phyloP scores from a whole-genome alignment of 2,113 vertebrate genomes.

The Platysteira castanea region DNA sequence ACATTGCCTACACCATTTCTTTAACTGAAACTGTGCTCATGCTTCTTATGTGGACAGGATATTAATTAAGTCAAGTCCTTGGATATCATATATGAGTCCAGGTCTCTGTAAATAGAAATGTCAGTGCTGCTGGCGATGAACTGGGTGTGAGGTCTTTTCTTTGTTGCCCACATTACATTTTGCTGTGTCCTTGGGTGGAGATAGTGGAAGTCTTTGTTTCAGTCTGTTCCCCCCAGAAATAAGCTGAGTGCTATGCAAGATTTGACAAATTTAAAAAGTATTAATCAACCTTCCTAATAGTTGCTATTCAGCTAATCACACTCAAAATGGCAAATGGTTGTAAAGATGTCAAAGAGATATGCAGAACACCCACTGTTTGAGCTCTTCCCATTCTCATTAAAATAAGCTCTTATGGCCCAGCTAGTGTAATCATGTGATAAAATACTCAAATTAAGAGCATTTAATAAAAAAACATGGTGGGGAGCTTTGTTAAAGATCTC shows the following conservation, averaged over 20 bases:
- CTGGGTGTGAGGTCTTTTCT: neutral
- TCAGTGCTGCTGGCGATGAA: neutral
- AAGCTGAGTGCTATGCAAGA: neutral
- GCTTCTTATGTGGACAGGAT: conserved; percentile 3
- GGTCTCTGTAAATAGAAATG: neutral
- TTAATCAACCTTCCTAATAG: conserved; percentile 66
- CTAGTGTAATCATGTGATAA: conserved; percentile 67
- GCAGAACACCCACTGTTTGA: conserved; percentile 63
- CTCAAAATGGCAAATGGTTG: conserved; percentile 61
- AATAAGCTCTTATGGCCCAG: conserved; percentile 69
- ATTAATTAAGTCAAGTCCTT: conserved; percentile 31
- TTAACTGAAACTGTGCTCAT: neutral
- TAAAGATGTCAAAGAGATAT: conserved; percentile 66
- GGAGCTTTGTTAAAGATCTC: conserved; percentile 64
- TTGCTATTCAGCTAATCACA: conserved; percentile 61
- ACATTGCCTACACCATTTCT: conserved; percentile 23
- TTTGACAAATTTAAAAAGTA: conserved; percentile 56
- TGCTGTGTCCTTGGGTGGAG: neutral
- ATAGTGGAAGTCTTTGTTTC: neutral
- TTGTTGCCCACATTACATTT: neutral
- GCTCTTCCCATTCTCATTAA: conserved; percentile 64
- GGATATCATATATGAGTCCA: neutral
- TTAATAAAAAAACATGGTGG: conserved; percentile 64
- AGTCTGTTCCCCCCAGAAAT: neutral
- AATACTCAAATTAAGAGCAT: conserved; percentile 64